Evolutionary conservation across 2,797 vertebrate species (phyloP).

Genomic region (Pangasius mekongensis): DNA sequence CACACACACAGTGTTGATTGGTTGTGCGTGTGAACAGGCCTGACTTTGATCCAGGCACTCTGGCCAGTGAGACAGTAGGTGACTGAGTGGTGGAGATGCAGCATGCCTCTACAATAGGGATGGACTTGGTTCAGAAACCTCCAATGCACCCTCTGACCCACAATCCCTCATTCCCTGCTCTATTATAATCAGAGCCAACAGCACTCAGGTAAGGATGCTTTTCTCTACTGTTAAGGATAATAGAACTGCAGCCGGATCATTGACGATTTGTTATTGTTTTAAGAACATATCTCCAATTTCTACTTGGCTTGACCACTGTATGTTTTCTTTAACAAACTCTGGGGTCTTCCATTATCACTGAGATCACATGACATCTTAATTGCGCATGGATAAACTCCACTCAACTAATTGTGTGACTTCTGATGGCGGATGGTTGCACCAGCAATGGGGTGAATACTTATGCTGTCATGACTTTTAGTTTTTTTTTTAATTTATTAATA

Average conservation of each 20-base stretch:
- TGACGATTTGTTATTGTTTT: not conserved
- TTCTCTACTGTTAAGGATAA: not conserved
- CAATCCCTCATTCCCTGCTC: not conserved
- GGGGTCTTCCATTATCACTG: too few relatives aligned
- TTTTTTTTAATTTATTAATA: not conserved
- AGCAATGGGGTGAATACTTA: not conserved
- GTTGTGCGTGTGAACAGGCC: conserved; percentile 52
- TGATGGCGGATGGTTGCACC: not conserved
- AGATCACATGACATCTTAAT: not conserved
- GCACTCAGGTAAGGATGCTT: conserved; percentile 37
- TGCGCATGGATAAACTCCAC: not conserved
- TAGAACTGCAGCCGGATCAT: not conserved
- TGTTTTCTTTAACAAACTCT: not conserved
- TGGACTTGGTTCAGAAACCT: conserved; percentile 91
- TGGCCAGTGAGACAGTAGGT: conserved; percentile 87
- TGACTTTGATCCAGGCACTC: conserved; percentile 74
- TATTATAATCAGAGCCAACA: not conserved
- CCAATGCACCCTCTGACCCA: conserved; percentile 12
- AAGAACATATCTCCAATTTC: not conserved
- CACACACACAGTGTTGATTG: not conserved
- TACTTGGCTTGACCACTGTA: not conserved
- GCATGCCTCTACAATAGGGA: conserved; percentile 87
- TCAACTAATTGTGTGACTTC: not conserved
- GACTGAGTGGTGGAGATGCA: conserved; percentile 81
- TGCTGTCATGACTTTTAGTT: not conserved